phyloP scores from a whole-genome alignment of 2,113 vertebrate genomes.

The Alaudala cheleensis region DNA sequence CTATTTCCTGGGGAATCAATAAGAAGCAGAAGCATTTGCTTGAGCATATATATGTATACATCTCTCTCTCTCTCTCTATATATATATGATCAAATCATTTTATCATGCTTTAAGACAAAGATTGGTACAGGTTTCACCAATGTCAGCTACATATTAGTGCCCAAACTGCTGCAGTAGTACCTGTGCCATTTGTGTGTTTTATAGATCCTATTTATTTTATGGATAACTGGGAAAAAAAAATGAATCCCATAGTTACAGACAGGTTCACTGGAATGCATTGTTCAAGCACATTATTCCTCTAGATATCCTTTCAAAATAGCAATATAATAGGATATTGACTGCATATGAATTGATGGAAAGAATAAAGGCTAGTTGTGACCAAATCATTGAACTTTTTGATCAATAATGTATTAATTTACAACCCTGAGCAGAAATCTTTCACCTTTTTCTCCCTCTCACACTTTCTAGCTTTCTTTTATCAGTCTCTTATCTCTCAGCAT shows the following conservation, averaged over 20 bases:
- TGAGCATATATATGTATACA: neutral
- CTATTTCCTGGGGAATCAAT: neutral
- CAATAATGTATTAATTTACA: conserved; percentile 43
- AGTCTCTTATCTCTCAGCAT: neutral
- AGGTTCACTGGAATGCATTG: neutral
- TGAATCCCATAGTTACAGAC: neutral
- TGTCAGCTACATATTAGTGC: neutral
- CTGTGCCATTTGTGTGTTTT: neutral
- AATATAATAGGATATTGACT: conserved; percentile 37
- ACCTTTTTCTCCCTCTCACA: neutral
- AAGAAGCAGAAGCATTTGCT: neutral
- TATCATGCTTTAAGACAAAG: neutral
- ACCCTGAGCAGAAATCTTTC: neutral
- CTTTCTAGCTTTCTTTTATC: neutral
- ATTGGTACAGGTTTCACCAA: neutral
- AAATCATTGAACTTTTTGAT: conserved; percentile 43
- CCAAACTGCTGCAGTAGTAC: neutral
- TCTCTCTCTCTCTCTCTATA: no score
- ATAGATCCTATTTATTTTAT: neutral
- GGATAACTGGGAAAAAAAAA: neutral
- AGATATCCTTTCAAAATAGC: neutral
- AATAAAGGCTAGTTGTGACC: conserved; percentile 18
- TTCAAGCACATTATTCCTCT: neutral
- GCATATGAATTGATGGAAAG: conserved; percentile 2
- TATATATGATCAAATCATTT: neutral